A percentile compares a stretch with the other conserved stretches of the same genome.
These are phyloP conservation scores for Leptinotarsa lineolata DNA, from an alignment of 1,140 invertebrate species.

Conservation along the genomic window DNA sequence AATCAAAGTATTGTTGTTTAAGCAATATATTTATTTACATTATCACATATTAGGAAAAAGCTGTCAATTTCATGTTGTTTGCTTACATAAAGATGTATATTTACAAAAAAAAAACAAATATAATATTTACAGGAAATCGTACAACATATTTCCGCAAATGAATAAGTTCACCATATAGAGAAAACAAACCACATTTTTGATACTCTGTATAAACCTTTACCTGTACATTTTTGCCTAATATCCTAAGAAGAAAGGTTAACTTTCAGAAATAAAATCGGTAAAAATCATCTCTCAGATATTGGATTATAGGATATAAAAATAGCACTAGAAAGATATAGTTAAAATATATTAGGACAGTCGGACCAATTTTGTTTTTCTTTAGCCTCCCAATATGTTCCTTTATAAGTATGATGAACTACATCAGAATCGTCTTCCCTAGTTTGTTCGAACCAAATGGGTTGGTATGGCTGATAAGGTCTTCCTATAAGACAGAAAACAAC, in stretches of 20 bases:
- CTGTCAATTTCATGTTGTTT: slow-evolving; percentile 26
- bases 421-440: slow-evolving; percentile 79
- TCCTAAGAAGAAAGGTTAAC: not conserved
- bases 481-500: slow-evolving; percentile 58
- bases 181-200: slow-evolving; percentile 13
- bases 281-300: not conserved
- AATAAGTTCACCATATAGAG: not conserved
- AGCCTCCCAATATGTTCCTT: slow-evolving; percentile 89
- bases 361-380: slow-evolving; percentile 90
- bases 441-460: slow-evolving; percentile 91
- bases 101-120: slow-evolving; percentile 24
- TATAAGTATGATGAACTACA: slow-evolving; percentile 83
- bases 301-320: slow-evolving; percentile 5
- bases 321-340: slow-evolving; percentile 24
- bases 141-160: slow-evolving; percentile 8
- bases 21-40: slow-evolving; percentile 42
- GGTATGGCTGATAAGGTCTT: slow-evolving; percentile 73
- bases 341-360: slow-evolving; percentile 93
- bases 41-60: slow-evolving; percentile 41
- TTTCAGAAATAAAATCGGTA: not conserved
- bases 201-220: slow-evolving; percentile 14
- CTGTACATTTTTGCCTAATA: slow-evolving; percentile 18
- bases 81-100: slow-evolving; percentile 11
- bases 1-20: slow-evolving; percentile 2
- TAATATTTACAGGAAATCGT: slow-evolving; percentile 21